These are phyloP conservation scores for Polydrusus tereticollis DNA, from an alignment of 2,888 invertebrate genomes.

Conservation along the genomic window DNA sequence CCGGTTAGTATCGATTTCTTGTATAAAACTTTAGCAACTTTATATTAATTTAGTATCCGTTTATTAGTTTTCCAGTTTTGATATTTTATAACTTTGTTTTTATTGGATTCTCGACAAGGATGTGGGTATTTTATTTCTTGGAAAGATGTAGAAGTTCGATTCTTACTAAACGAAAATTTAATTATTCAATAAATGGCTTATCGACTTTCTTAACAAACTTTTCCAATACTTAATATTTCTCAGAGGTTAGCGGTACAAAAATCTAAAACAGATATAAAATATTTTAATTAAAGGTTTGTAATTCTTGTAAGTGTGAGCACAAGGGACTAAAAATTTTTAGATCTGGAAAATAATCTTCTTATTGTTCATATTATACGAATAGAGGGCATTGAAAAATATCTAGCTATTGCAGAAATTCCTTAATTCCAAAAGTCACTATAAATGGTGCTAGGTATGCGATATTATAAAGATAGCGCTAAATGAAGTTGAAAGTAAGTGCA, in stretches of 20 bases:
- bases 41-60: slow-evolving; percentile 44
- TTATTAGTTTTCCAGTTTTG: slow-evolving; percentile 40
- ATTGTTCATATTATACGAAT: no score
- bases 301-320: no score
- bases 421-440: no score
- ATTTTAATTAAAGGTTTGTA: not conserved
- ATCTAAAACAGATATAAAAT: not conserved
- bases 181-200: slow-evolving; percentile 38
- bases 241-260: not conserved
- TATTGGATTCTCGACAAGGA: slow-evolving; percentile 29
- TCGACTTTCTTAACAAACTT: slow-evolving; percentile 29
- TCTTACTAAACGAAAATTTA: slow-evolving; percentile 23
- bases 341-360: no score
- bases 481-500: no score
- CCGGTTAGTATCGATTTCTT: slow-evolving; percentile 24
- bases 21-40: slow-evolving; percentile 29
- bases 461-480: no score
- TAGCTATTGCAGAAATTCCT: no score
- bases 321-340: no score
- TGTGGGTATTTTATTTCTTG: slow-evolving; percentile 36
- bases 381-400: no score
- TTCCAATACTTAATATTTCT: slow-evolving; percentile 27
- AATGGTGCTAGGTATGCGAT: no score
- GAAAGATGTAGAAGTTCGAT: slow-evolving; percentile 12
- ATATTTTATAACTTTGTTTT: slow-evolving; percentile 38